Base-by-base conservation (phyloP, 2,113 vertebrate species). In the Gobiocypris rarus region DNA sequence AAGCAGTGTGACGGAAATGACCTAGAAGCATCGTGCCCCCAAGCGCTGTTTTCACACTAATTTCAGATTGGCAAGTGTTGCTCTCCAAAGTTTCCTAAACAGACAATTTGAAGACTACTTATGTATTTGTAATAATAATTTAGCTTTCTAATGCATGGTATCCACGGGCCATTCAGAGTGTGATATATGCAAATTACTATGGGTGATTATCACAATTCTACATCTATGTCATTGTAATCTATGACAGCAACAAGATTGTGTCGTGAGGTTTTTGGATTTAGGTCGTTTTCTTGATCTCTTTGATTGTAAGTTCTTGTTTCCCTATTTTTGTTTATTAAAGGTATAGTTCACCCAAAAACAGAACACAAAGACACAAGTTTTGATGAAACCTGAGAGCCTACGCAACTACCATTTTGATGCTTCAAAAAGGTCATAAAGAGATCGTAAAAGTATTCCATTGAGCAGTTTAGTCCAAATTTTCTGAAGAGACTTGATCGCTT, bases 1-100 rank as follows among this genome's bases (percentile, higher is more conserved):
- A 78, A 38, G 54, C 65, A 61, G 89, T 85, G 91, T 88, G 90
- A 91, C 85, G 3, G 87, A 86, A 75, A 58, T 86, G 90, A 89
- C 89, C 76, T 65, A 75, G 19, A 76, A 84, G 59, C 43, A 52
- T 14, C 17, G 17, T 31, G 38, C 45, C 76, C 52, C 41, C 38
- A 79, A 58, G 63, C 2, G 31, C 24, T 26, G 69, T 41, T 9
- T 70, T 75, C 45, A 67, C 52, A 1, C 58, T n/a, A 26, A 17
- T 63, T 54, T 73, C 81, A 74, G 41, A 85, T 81, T 70, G 80
- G 73, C 86, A 85, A 54, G 17, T 71, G 17, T 31, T 88, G 81
- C 84, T 85, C 22, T 9, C 7, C 45, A 74, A 54, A 15, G 26
- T 75, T 11, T 31, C 28, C 63, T 38, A 81, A 59, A 54, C 28